phyloP scores from a whole-genome alignment of 2,113 vertebrate genomes.

The Sturnira hondurensis region DNA sequence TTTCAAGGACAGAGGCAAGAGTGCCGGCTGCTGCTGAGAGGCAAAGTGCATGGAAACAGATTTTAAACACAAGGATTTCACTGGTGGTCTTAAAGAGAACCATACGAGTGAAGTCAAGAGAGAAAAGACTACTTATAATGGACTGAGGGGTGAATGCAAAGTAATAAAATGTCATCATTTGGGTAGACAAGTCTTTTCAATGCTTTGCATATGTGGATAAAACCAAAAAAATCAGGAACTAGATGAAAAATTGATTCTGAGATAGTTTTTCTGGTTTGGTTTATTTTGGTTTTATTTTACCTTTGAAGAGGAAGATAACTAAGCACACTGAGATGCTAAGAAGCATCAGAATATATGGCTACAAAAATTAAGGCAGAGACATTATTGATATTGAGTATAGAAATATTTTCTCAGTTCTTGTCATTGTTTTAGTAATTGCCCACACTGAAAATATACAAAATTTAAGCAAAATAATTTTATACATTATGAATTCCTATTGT shows the following conservation, averaged over 20 bases:
- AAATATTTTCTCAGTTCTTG: neutral
- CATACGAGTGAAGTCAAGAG: neutral
- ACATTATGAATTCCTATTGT: neutral
- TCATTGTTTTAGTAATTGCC: neutral
- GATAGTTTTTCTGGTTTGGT: neutral
- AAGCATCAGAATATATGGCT: neutral
- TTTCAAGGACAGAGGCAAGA: neutral
- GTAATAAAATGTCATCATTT: neutral
- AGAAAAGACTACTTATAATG: neutral
- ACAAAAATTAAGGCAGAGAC: conserved; percentile 11
- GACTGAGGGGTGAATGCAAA: neutral
- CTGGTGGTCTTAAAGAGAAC: neutral
- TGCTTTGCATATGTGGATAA: neutral
- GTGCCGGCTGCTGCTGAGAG: neutral
- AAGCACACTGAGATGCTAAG: neutral
- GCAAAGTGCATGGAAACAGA: neutral
- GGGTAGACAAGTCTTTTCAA: neutral
- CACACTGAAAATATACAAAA: neutral
- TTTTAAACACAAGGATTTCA: neutral
- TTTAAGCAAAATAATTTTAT: neutral
- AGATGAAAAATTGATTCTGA: neutral
- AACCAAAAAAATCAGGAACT: neutral
- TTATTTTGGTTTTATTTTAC: neutral
- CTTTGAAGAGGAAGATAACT: neutral
- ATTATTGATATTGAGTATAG: neutral